These are phyloP conservation scores for Scrobipalpa costella DNA, from an alignment of 2,888 invertebrate species.

Conservation along the genomic window DNA sequence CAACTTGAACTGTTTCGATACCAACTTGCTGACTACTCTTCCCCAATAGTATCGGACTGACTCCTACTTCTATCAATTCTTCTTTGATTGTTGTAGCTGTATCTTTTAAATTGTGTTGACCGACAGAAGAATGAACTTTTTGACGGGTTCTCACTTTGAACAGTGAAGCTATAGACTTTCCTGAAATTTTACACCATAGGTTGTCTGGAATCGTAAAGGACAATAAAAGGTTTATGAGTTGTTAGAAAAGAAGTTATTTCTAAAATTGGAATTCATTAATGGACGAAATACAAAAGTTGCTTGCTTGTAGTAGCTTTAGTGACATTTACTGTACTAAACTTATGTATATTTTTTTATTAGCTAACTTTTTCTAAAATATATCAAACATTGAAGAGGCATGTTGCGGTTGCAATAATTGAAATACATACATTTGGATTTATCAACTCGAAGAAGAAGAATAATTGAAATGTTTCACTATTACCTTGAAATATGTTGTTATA, in stretches of 20 bases:
- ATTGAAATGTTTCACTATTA: no score
- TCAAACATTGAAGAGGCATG: no score
- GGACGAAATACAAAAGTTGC: no score
- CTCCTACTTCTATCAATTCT: not conserved
- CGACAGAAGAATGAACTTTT: conserved; percentile 15
- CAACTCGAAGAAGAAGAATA: not conserved
- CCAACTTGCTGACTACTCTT: not conserved
- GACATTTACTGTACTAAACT: no score
- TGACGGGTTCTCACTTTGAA: not conserved
- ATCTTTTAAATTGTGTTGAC: conserved; percentile 18
- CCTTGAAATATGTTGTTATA: not conserved
- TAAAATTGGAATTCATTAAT: no score
- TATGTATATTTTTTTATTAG: no score
- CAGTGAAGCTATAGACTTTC: conserved; percentile 7
- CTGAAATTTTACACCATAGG: conserved; percentile 17
- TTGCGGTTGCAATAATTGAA: not conserved
- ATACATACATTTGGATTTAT: no score
- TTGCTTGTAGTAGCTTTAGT: no score
- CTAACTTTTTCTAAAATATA: no score
- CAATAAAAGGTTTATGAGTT: no score
- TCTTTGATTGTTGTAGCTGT: not conserved
- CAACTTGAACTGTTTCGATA: not conserved
- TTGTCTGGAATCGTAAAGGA: not conserved
- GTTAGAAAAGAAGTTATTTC: no score
- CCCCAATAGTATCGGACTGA: not conserved